phyloP scores from a whole-genome alignment of 2,113 vertebrate species.

The Corapipo altera region DNA sequence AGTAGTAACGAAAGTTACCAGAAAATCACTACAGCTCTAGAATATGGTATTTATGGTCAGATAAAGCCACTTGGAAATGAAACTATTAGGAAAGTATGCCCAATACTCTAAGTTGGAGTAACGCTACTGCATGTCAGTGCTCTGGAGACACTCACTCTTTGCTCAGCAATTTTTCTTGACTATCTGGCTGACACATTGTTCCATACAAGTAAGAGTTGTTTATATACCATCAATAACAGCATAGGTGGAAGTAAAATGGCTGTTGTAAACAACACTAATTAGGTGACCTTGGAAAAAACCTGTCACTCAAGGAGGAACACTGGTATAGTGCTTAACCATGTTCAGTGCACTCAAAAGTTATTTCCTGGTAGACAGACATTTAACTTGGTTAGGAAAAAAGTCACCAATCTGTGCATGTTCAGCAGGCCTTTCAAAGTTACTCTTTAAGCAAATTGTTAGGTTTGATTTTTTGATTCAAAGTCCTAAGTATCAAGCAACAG shows the following conservation, averaged over 20 bases:
- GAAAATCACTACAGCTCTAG: neutral
- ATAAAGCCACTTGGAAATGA: neutral
- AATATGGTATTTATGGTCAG: neutral
- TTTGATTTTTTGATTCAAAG: neutral
- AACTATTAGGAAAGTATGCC: neutral
- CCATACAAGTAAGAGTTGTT: neutral
- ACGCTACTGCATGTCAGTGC: neutral
- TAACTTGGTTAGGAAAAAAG: neutral
- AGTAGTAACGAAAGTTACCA: neutral
- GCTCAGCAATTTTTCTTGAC: neutral
- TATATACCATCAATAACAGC: neutral
- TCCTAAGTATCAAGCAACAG: neutral
- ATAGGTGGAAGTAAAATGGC: slow-evolving; percentile 29
- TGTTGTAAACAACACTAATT: slow-evolving; percentile 3
- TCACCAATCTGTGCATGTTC: neutral
- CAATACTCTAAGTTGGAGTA: neutral
- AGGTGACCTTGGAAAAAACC: neutral
- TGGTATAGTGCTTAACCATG: neutral
- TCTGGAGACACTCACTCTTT: neutral
- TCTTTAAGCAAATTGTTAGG: neutral
- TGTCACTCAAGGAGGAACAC: neutral
- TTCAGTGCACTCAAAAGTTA: neutral
- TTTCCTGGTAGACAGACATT: neutral
- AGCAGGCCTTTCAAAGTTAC: neutral
- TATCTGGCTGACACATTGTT: neutral